Conservation (phyloP, 2,113 vertebrate genomes). For the Lethenteron camtschaticum region DNA sequence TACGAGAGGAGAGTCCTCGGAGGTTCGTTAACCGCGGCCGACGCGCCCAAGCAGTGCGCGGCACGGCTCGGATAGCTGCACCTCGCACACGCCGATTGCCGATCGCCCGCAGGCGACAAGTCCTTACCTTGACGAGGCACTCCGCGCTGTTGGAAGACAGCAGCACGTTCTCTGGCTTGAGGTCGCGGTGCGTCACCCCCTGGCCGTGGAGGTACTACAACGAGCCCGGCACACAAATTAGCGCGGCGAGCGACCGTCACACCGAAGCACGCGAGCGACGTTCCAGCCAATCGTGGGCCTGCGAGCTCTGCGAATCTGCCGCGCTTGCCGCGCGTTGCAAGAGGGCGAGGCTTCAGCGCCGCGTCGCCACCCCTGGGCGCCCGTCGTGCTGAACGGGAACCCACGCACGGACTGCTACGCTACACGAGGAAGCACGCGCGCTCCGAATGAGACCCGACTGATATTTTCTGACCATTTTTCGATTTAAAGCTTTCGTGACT, state of each 20-base stretch:
- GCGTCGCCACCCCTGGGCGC: neutral
- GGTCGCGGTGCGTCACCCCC: conserved; percentile 74
- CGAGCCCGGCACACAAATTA: conserved; percentile 9
- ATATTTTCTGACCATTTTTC: too few species aligned
- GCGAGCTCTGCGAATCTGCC: neutral
- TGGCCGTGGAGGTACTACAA: conserved; percentile 73
- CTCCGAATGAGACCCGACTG: too few species aligned
- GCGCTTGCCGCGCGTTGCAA: neutral
- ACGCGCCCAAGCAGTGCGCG: too few species aligned
- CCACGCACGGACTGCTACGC: too few species aligned
- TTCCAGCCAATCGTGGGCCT: neutral
- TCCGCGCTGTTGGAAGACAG: conserved; percentile 46
- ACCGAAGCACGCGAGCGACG: too few species aligned
- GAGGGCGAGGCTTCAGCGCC: neutral
- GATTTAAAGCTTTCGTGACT: too few species aligned
- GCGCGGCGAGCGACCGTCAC: neutral
- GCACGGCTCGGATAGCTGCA: neutral
- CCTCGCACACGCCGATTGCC: too few species aligned
- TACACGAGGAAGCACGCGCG: too few species aligned
- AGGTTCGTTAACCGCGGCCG: too few species aligned
- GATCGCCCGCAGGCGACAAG: neutral
- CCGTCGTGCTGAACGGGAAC: too few species aligned
- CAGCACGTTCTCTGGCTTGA: conserved; percentile 81
- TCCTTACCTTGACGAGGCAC: conserved; percentile 62
- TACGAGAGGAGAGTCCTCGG: too few species aligned